Evolutionary conservation across 53 echinoderm and acorn worm species (phyloP).

Genomic region (Astropecten irregularis): DNA sequence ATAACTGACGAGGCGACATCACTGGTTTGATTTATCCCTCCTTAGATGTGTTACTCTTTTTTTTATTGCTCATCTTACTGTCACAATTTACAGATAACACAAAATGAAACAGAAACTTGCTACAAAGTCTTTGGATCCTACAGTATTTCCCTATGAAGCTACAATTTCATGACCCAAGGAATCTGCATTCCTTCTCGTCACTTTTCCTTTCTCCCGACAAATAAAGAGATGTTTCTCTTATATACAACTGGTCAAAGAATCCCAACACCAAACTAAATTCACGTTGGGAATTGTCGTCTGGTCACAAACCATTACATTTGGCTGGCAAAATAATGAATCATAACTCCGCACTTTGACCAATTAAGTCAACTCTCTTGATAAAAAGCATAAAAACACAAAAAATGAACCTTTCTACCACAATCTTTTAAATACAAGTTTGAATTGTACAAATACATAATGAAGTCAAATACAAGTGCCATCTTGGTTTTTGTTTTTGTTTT

Average conservation of each 20-base stretch:
- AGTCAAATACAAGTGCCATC: conserved; percentile 15
- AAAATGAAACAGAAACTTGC: conserved; percentile 20
- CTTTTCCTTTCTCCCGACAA: neutral
- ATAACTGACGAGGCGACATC: too few relatives aligned
- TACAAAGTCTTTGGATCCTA: conserved; percentile 31
- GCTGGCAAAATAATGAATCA: neutral
- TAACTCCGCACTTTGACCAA: conserved; percentile 14
- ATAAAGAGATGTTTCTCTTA: neutral
- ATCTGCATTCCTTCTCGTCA: neutral
- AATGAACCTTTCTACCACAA: conserved; percentile 25
- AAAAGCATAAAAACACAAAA: neutral
- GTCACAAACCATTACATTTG: conserved; percentile 4
- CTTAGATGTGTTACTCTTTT: conserved; percentile 35
- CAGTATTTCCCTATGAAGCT: conserved; percentile 29
- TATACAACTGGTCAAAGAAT: conserved; percentile 30
- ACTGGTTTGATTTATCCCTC: neutral
- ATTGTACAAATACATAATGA: conserved; percentile 3
- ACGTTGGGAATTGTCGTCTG: too few relatives aligned
- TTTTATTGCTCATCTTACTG: conserved; percentile 54
- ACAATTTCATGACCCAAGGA: conserved; percentile 1
- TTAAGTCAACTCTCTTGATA: neutral
- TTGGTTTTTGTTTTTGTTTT: neutral
- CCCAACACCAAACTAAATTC: neutral
- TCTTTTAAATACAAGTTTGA: neutral
- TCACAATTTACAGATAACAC: conserved; percentile 60